A percentile compares a stretch with the other conserved stretches of the same genome.
Evolutionary conservation across 2,113 vertebrate genomes (phyloP).

Genomic region (Herpailurus yagouaroundi): DNA sequence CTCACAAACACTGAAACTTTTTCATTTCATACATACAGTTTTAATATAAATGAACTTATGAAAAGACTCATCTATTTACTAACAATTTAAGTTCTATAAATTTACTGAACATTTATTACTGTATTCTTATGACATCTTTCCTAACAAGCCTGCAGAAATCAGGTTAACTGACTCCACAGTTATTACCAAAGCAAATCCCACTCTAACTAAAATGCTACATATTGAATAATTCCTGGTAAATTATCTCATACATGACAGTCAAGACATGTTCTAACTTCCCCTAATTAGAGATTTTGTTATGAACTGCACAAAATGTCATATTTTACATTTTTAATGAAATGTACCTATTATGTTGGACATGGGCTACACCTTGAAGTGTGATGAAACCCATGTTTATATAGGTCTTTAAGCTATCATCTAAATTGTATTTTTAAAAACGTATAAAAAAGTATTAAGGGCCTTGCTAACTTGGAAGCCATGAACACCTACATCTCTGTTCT

Average conservation of each 20-base stretch:
- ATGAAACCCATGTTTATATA: neutral
- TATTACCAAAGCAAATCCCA: conserved; percentile 44
- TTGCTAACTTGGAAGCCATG: conserved; percentile 44
- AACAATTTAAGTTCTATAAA: conserved; percentile 68
- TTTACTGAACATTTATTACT: conserved; percentile 45
- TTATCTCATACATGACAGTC: neutral
- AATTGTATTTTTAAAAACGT: conserved; percentile 56
- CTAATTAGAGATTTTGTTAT: conserved; percentile 49
- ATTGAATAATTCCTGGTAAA: conserved; percentile 50
- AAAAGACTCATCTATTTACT: conserved; percentile 56
- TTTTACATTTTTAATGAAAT: conserved; percentile 10
- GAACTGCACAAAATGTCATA: neutral
- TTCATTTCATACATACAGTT: conserved; percentile 67
- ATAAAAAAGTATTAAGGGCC: neutral
- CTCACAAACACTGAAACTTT: conserved; percentile 76
- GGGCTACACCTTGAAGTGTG: conserved; percentile 2
- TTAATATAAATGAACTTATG: conserved; percentile 66
- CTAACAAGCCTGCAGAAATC: conserved; percentile 41
- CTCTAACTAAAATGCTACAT: conserved; percentile 4
- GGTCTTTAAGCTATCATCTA: conserved; percentile 42
- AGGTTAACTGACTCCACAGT: conserved; percentile 5
- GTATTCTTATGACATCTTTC: conserved; percentile 46
- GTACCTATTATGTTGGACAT: conserved; percentile 33
- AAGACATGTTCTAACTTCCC: conserved; percentile 27
- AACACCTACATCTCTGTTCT: neutral